phyloP scores from a whole-genome alignment of 2,888 invertebrate species.

The Orgyia antiqua region DNA sequence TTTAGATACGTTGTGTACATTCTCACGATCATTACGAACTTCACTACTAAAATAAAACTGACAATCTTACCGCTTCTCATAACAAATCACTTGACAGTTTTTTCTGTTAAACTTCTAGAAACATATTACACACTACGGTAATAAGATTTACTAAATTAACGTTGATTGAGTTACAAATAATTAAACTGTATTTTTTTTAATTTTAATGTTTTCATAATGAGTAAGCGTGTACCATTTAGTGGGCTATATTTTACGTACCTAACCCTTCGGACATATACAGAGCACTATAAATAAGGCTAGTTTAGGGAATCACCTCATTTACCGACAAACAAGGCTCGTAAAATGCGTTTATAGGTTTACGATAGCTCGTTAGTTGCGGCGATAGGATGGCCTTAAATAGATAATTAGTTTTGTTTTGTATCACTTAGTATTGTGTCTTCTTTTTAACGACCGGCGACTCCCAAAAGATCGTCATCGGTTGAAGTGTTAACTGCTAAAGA shows the following conservation, averaged over 20 bases:
- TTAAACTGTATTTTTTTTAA: conserved; percentile 4
- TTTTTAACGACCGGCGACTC: conserved; percentile 29
- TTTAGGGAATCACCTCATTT: conserved; percentile 49
- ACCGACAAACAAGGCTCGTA: conserved; percentile 55
- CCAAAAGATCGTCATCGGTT: conserved; percentile 26
- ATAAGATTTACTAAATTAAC: too few relatives aligned
- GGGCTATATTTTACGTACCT: conserved; percentile 48
- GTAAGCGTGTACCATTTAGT: conserved; percentile 49
- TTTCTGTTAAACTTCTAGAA: too few relatives aligned
- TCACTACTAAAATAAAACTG: too few relatives aligned
- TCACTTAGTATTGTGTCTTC: conserved; percentile 26
- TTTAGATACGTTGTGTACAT: too few relatives aligned
- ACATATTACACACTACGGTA: too few relatives aligned
- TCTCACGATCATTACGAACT: too few relatives aligned
- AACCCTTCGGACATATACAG: conserved; percentile 25
- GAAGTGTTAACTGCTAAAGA: conserved; percentile 41
- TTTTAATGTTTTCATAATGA: conserved; percentile 39
- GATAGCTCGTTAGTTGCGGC: conserved; percentile 59
- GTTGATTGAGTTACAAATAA: background rate
- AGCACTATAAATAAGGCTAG: conserved; percentile 56
- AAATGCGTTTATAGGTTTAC: conserved; percentile 66
- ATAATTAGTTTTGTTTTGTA: conserved; percentile 69
- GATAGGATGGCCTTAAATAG: conserved; percentile 66
- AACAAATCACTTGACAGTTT: too few relatives aligned
- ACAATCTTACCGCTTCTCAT: too few relatives aligned